These are phyloP conservation scores for Esox lucius DNA, from an alignment of 2,797 vertebrate species.

Conservation along the genomic window DNA sequence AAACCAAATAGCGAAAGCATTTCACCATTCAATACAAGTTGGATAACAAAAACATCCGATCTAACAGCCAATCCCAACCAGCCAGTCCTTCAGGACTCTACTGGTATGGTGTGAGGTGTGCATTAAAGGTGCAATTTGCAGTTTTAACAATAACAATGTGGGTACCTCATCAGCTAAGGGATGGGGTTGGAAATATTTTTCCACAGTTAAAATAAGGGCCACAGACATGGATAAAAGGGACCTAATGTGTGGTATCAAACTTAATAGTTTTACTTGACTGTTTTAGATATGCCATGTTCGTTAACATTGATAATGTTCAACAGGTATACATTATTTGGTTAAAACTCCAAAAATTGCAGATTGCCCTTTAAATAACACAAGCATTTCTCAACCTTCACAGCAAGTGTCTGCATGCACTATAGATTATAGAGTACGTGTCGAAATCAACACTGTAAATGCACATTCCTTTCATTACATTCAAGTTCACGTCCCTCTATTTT, in stretches of 20 bases:
- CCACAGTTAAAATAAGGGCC: not conserved
- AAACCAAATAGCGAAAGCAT: not conserved
- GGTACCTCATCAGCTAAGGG: not conserved
- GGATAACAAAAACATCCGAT: slow-evolving; percentile 22
- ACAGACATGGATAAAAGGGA: not conserved
- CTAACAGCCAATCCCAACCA: slow-evolving; percentile 1
- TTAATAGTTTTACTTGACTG: not conserved
- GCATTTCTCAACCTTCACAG: not conserved
- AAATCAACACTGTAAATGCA: not conserved
- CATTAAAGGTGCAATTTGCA: not conserved
- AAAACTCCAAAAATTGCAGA: not conserved
- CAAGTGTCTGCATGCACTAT: slow-evolving; percentile 5
- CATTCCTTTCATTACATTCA: not conserved
- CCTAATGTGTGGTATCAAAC: not conserved
- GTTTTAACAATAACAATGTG: not conserved
- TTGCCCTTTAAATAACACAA: not conserved
- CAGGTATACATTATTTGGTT: not conserved
- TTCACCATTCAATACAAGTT: not conserved
- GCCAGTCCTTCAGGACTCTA: not conserved
- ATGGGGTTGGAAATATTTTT: not conserved
- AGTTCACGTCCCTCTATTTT: not conserved
- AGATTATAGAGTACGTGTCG: not conserved
- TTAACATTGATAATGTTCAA: not conserved
- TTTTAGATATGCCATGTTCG: not conserved
- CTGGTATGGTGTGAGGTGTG: slow-evolving; percentile 7